Evolutionary conservation across 2,797 vertebrate species (phyloP).

Genomic region (Macroramphosus scolopax): DNA sequence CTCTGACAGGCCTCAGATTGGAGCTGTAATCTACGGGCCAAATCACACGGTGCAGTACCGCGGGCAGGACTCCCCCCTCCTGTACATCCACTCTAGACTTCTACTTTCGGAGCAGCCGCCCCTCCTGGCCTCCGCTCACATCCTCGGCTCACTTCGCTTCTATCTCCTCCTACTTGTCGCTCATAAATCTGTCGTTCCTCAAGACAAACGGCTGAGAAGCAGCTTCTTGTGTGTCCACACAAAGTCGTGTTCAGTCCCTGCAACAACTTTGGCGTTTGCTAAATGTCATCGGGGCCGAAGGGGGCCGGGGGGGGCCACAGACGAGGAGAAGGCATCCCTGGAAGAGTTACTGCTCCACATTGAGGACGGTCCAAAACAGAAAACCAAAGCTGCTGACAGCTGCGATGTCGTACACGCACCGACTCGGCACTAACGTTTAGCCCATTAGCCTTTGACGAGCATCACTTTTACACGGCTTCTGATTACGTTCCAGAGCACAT

Average conservation of each 20-base stretch:
- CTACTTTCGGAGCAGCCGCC: background rate
- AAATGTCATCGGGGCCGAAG: slow-evolving; percentile 58
- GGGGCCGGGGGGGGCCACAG: slow-evolving; percentile 62
- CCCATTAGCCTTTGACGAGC: slow-evolving; percentile 56
- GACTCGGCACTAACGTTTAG: slow-evolving; percentile 44
- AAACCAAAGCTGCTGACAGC: slow-evolving; percentile 58
- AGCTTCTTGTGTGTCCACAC: slow-evolving; percentile 49
- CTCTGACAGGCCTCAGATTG: slow-evolving; percentile 55
- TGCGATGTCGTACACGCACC: slow-evolving; percentile 30
- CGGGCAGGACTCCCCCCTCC: slow-evolving; percentile 11
- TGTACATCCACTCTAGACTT: slow-evolving; percentile 6
- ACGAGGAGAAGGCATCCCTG: slow-evolving; percentile 62
- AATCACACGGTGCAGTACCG: slow-evolving; percentile 54
- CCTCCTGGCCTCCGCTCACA: no score
- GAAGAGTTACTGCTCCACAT: slow-evolving; percentile 52
- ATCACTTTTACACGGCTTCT: slow-evolving; percentile 53
- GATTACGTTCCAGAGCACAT: slow-evolving; percentile 52
- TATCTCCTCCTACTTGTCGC: no score
- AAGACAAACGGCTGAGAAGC: slow-evolving; percentile 30
- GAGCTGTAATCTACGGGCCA: slow-evolving; percentile 71
- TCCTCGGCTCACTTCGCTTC: no score
- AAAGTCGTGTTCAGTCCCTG: slow-evolving; percentile 60
- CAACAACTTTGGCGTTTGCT: slow-evolving; percentile 61
- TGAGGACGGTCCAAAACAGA: slow-evolving; percentile 54
- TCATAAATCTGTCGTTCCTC: slow-evolving; percentile 29